Conservation (phyloP, 2,113 vertebrate species). For the Varanus salvator region DNA sequence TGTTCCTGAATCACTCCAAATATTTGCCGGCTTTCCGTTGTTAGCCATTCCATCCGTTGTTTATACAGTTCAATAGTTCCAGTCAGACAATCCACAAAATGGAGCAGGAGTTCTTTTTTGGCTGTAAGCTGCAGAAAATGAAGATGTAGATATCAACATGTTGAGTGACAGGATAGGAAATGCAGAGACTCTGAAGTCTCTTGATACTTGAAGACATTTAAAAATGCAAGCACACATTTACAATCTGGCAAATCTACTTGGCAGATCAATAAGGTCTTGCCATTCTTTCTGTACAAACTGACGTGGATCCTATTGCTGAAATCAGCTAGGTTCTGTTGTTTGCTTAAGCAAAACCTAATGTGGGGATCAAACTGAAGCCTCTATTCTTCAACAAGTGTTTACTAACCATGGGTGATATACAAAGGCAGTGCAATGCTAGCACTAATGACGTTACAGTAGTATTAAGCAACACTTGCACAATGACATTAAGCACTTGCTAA, state of each 20-base stretch:
- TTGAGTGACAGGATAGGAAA: not conserved
- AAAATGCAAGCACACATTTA: not conserved
- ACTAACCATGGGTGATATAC: not conserved
- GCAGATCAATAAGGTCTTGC: not conserved
- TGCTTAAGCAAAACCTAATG: not conserved
- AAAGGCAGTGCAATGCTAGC: too few relatives aligned
- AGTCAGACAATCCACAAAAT: constrained; percentile 71
- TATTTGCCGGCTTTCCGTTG: constrained; percentile 79
- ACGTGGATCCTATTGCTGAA: not conserved
- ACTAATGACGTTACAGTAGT: too few relatives aligned
- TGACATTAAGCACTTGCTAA: too few relatives aligned
- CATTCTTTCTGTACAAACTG: not conserved
- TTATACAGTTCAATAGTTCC: constrained; percentile 72
- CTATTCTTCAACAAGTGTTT: not conserved
- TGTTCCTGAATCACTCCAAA: constrained; percentile 85
- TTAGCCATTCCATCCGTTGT: constrained; percentile 82
- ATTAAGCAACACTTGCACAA: too few relatives aligned
- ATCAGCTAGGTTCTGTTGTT: not conserved
- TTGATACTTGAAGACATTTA: not conserved
- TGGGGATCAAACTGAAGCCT: not conserved
- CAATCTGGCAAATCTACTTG: not conserved
- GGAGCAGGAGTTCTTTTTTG: constrained; percentile 75
- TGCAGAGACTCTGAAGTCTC: not conserved
- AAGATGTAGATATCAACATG: constrained; percentile 58
- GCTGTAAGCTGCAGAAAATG: constrained; percentile 78